phyloP scores from a whole-genome alignment of 2,113 vertebrate species.

The Vimba vimba region DNA sequence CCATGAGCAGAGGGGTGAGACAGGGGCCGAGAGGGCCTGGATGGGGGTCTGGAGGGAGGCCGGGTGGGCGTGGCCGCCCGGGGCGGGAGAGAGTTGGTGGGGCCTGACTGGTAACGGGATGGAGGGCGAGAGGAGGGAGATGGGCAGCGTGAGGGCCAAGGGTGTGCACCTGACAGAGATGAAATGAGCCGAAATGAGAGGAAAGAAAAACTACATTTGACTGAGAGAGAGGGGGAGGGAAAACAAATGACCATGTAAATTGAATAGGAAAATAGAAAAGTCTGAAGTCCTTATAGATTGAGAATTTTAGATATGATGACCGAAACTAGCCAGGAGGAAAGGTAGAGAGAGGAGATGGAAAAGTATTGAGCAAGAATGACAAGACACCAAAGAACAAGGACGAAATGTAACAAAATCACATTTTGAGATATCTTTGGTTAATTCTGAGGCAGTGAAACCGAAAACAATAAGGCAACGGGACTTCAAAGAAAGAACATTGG shows the following conservation, averaged over 20 bases:
- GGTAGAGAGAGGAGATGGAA: neutral
- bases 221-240: neutral
- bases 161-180: slow-evolving; percentile 95
- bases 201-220: slow-evolving; percentile 29
- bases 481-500: slow-evolving; percentile 10
- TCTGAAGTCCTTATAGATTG: slow-evolving; percentile 51
- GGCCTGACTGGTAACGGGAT: slow-evolving; percentile 98
- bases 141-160: slow-evolving; percentile 99
- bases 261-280: neutral
- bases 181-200: slow-evolving; percentile 44
- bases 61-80: slow-evolving; percentile 97
- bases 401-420: neutral
- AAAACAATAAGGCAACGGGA: slow-evolving; percentile 8
- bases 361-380: neutral
- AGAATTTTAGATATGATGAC: slow-evolving; percentile 57
- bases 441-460: neutral
- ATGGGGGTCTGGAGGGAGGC: slow-evolving; percentile 98
- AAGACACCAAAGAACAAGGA: slow-evolving; percentile 4
- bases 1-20: slow-evolving; percentile 99
- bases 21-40: slow-evolving; percentile 97
- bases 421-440: neutral
- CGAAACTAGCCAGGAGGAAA: neutral
- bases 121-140: slow-evolving; percentile 98
- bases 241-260: neutral
- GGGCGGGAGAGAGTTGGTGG: slow-evolving; percentile 90